Evolutionary conservation across 2,797 vertebrate genomes (phyloP).

Genomic region (Epinephelus awoara): DNA sequence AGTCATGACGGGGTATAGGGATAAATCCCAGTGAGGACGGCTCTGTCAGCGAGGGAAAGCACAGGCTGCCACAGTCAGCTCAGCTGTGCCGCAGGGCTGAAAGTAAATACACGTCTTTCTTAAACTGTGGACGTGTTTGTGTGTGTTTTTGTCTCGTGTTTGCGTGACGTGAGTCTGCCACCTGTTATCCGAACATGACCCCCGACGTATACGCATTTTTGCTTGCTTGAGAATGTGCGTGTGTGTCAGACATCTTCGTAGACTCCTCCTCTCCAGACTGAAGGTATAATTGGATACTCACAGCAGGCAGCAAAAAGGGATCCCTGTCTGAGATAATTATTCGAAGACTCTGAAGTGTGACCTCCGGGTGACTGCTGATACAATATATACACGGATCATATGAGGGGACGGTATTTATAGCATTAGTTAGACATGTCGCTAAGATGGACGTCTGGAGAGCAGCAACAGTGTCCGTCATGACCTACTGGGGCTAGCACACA

Average conservation of each 20-base stretch:
- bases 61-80: slow-evolving; percentile 60
- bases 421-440: slow-evolving; percentile 60
- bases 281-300: slow-evolving; percentile 53
- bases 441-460: slow-evolving; percentile 59
- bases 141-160: slow-evolving; percentile 24
- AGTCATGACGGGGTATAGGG: slow-evolving; percentile 62
- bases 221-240: slow-evolving; percentile 23
- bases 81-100: slow-evolving; percentile 64
- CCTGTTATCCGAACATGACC: slow-evolving; percentile 66
- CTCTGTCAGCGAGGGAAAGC: slow-evolving; percentile 64
- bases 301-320: slow-evolving; percentile 57
- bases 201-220: slow-evolving; percentile 33
- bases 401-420: slow-evolving; percentile 78
- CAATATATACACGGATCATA: slow-evolving; percentile 68
- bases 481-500: slow-evolving; percentile 54
- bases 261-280: slow-evolving; percentile 27
- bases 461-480: slow-evolving; percentile 53
- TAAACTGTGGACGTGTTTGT: slow-evolving; percentile 41
- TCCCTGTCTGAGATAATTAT: slow-evolving; percentile 70
- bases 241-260: slow-evolving; percentile 22
- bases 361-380: slow-evolving; percentile 67
- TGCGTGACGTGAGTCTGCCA: slow-evolving; percentile 49
- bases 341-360: slow-evolving; percentile 64
- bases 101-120: slow-evolving; percentile 64
- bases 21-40: slow-evolving; percentile 63